These are phyloP conservation scores for Peromyscus leucopus DNA, from an alignment of 2,113 vertebrate genomes.

Conservation along the genomic window DNA sequence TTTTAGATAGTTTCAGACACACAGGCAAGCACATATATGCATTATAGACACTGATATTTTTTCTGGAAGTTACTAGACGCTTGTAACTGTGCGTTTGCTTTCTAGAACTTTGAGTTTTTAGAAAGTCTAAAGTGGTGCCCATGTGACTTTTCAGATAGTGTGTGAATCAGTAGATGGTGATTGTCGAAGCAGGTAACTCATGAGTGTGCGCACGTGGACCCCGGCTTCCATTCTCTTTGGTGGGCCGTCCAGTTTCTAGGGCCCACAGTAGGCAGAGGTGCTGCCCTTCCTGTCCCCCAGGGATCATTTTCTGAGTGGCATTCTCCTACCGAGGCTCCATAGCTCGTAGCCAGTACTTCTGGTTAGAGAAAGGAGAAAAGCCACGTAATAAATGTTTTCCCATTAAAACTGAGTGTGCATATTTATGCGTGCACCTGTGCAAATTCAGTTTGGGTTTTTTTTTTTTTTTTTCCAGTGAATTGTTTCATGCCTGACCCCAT, in stretches of 20 bases:
- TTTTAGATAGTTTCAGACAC: background rate
- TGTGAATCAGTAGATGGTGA: background rate
- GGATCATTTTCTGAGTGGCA: background rate
- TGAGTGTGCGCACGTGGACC: accelerated
- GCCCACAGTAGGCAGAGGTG: background rate
- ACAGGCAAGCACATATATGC: background rate
- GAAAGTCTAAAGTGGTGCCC: no score
- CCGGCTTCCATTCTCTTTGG: accelerated
- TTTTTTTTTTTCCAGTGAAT: background rate
- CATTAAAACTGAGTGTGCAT: background rate
- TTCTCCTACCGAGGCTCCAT: background rate
- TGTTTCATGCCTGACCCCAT: background rate
- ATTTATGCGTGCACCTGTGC: accelerated
- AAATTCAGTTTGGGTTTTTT: background rate
- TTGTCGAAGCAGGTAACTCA: background rate
- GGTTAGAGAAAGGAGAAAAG: background rate
- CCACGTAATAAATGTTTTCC: background rate
- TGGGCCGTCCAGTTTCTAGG: background rate
- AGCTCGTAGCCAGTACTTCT: background rate
- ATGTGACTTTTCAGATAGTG: background rate
- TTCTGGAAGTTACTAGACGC: background rate
- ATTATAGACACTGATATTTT: background rate
- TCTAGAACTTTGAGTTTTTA: background rate
- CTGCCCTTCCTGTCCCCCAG: background rate
- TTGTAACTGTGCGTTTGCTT: background rate